Evolutionary conservation across 1,140 invertebrate species (phyloP).

Genomic region (Drosophila tsacasi): DNA sequence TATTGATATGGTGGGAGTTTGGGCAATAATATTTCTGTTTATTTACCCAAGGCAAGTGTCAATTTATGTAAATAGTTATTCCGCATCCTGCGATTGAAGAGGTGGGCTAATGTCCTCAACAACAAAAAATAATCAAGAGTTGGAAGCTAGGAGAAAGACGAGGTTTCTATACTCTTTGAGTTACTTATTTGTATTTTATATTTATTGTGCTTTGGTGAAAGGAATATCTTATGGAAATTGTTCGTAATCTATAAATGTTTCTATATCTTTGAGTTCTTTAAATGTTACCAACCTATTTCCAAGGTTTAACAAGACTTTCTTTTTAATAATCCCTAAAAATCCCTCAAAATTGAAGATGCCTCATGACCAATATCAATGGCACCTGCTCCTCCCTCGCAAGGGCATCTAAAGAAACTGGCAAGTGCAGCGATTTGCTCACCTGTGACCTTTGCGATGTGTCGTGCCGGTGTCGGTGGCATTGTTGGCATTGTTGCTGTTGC

Average conservation of each 20-base stretch:
- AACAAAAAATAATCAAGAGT: slow-evolving; percentile 14
- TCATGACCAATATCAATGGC: slow-evolving; percentile 1
- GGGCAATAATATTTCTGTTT: slow-evolving; percentile 26
- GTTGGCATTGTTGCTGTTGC: slow-evolving; percentile 33
- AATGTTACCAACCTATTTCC: background rate
- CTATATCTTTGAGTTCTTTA: background rate
- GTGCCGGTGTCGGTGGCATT: slow-evolving; percentile 61
- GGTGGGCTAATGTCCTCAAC: slow-evolving; percentile 48
- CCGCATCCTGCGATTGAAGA: background rate
- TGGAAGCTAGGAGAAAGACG: background rate
- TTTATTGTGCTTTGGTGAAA: no score
- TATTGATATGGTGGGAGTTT: slow-evolving; percentile 31
- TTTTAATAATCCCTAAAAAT: background rate
- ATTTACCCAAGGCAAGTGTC: slow-evolving; percentile 55
- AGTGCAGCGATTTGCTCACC: slow-evolving; percentile 69
- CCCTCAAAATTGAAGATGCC: background rate
- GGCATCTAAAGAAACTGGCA: slow-evolving; percentile 18
- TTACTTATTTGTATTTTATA: background rate
- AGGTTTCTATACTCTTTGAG: background rate
- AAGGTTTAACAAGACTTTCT: background rate
- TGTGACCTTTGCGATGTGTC: slow-evolving; percentile 83
- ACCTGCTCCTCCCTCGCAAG: slow-evolving; percentile 3
- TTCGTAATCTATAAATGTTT: background rate
- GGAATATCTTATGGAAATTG: background rate
- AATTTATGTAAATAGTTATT: slow-evolving; percentile 65